Conservation (phyloP, 2,888 invertebrate genomes). For the Drosophila helvetica region DNA sequence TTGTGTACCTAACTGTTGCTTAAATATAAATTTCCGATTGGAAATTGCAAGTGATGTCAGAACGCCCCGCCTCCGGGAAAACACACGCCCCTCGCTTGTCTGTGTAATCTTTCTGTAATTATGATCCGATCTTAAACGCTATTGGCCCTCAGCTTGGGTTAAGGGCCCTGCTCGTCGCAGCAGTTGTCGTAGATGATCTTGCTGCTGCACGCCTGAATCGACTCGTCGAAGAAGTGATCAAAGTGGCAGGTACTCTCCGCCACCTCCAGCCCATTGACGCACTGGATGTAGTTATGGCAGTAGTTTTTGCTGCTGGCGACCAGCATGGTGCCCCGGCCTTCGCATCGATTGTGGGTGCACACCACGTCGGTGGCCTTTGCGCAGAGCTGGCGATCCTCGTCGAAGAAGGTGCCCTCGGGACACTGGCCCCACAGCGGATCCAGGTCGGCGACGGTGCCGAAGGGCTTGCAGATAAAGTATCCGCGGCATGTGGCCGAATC, state of each 20-base stretch:
- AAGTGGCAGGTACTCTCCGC: slow-evolving; percentile 58
- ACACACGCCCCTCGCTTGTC: not conserved
- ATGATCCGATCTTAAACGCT: too few species aligned
- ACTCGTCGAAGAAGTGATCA: slow-evolving; percentile 79
- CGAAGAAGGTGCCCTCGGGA: slow-evolving; percentile 70
- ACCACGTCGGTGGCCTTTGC: slow-evolving; percentile 51
- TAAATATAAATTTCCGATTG: not conserved
- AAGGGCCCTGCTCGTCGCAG: slow-evolving; percentile 57
- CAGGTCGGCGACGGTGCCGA: slow-evolving; percentile 56
- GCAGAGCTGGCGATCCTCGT: slow-evolving; percentile 51
- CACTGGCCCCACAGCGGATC: slow-evolving; percentile 77
- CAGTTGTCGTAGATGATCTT: slow-evolving; percentile 65
- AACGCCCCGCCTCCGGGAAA: not conserved
- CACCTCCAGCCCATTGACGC: slow-evolving; percentile 53
- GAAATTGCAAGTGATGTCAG: not conserved
- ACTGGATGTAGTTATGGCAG: slow-evolving; percentile 74
- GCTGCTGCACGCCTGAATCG: slow-evolving; percentile 58
- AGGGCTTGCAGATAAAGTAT: slow-evolving; percentile 68
- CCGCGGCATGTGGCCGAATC: slow-evolving; percentile 79
- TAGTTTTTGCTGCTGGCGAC: slow-evolving; percentile 69
- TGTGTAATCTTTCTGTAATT: not conserved
- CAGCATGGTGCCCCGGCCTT: slow-evolving; percentile 71
- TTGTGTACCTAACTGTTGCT: not conserved
- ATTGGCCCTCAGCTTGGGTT: too few species aligned
- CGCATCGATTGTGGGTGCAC: slow-evolving; percentile 79